Evolutionary conservation across 2,888 invertebrate genomes (phyloP).

Genomic region (Saturnia japonica): DNA sequence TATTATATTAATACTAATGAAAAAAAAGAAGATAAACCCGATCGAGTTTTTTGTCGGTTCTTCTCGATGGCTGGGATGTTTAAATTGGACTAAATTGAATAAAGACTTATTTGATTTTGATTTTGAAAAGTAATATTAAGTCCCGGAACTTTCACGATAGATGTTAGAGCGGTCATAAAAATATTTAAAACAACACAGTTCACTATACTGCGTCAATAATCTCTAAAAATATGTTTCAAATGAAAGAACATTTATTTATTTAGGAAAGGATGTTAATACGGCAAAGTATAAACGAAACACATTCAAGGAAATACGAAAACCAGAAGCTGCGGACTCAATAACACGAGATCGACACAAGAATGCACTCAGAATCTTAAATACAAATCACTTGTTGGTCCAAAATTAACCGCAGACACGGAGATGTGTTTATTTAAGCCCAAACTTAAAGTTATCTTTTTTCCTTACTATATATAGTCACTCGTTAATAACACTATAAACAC

Average conservation of each 20-base stretch:
- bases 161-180: background rate
- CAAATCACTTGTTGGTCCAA: constrained; percentile 58
- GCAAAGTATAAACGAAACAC: constrained; percentile 17
- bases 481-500: constrained; percentile 59
- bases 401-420: constrained; percentile 57
- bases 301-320: constrained; percentile 23
- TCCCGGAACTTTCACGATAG: background rate
- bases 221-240: background rate
- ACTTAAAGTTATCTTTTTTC: constrained; percentile 15
- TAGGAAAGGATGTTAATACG: constrained; percentile 18
- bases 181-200: background rate
- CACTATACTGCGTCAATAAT: background rate
- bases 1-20: too few relatives aligned
- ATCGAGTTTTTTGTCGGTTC: too few relatives aligned
- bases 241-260: background rate
- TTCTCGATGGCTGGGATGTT: too few relatives aligned
- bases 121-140: background rate
- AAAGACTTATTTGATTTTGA: too few relatives aligned
- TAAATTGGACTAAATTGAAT: too few relatives aligned
- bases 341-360: constrained; percentile 46
- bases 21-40: too few relatives aligned
- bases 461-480: constrained; percentile 46
- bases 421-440: constrained; percentile 47
- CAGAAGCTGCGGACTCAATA: constrained; percentile 31
- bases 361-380: constrained; percentile 45